phyloP scores from a whole-genome alignment of 2,113 vertebrate genomes.

The Toxotes chatareus region DNA sequence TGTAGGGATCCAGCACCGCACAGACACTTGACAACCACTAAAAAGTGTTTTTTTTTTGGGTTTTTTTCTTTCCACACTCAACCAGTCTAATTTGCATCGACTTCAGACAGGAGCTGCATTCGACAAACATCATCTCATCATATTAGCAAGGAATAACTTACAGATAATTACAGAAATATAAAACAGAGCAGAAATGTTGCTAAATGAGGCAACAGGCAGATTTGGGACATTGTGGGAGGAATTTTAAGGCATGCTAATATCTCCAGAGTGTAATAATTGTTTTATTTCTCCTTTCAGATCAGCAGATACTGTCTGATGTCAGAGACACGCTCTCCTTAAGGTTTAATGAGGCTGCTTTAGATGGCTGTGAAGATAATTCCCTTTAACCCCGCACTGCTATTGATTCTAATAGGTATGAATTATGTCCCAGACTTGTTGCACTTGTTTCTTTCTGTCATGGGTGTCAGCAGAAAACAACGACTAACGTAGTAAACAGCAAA shows the following conservation, averaged over 20 bases:
- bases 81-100: slow-evolving; percentile 29
- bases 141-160: slow-evolving; percentile 37
- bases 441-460: slow-evolving; percentile 22
- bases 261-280: slow-evolving; percentile 63
- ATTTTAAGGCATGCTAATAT: slow-evolving; percentile 54
- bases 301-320: slow-evolving; percentile 58
- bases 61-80: slow-evolving; percentile 10
- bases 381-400: slow-evolving; percentile 41
- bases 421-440: slow-evolving; percentile 29
- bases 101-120: slow-evolving; percentile 27
- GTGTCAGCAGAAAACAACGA: slow-evolving; percentile 17
- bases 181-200: slow-evolving; percentile 33
- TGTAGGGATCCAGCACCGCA: slow-evolving; percentile 3
- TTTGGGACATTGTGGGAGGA: slow-evolving; percentile 30
- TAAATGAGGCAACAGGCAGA: slow-evolving; percentile 22
- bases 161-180: slow-evolving; percentile 45
- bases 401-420: slow-evolving; percentile 63
- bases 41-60: slow-evolving; percentile 12
- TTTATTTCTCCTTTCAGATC: slow-evolving; percentile 58
- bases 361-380: slow-evolving; percentile 59
- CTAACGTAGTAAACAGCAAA: neutral
- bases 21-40: slow-evolving; percentile 3
- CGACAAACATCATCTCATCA: slow-evolving; percentile 32
- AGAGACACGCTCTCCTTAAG: slow-evolving; percentile 30
- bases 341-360: slow-evolving; percentile 66